Conservation (phyloP, 2,888 invertebrate species). For the Phengaris arion region DNA sequence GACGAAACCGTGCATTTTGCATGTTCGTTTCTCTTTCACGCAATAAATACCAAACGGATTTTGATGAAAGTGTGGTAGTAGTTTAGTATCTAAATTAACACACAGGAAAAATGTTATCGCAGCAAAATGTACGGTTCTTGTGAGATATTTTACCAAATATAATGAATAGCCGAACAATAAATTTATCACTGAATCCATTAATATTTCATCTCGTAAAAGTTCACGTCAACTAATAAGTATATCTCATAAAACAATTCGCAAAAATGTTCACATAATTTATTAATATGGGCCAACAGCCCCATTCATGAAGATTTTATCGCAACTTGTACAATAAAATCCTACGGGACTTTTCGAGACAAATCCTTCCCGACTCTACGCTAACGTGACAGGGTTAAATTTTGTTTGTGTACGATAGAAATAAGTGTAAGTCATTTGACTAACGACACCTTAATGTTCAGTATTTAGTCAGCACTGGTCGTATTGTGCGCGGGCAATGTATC, state of each 20-base stretch:
- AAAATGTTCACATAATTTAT: constrained; percentile 65
- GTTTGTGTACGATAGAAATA: constrained; percentile 16
- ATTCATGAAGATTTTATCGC: constrained; percentile 66
- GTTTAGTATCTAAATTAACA: too few species aligned
- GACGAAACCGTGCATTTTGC: too few species aligned
- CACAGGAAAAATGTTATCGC: too few species aligned
- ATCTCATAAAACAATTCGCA: constrained; percentile 60
- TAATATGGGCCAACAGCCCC: constrained; percentile 65
- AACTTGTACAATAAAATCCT: constrained; percentile 32
- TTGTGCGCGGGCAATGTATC: constrained; percentile 75
- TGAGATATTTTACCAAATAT: too few species aligned
- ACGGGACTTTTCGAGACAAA: constrained; percentile 37
- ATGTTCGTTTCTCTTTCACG: too few species aligned
- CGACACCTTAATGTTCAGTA: constrained; percentile 75
- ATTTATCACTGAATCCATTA: constrained; percentile 8
- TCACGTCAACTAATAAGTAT: constrained; percentile 18
- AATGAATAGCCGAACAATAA: not conserved
- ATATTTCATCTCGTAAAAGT: constrained; percentile 30
- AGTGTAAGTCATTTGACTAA: constrained; percentile 66
- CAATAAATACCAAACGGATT: too few species aligned
- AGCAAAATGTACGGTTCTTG: too few species aligned
- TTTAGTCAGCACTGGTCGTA: constrained; percentile 70
- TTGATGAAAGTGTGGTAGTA: too few species aligned
- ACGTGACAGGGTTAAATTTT: constrained; percentile 39
- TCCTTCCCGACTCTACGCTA: constrained; percentile 36